Base-by-base conservation (phyloP, 53 echinoderm and acorn worm genomes). In the Arbacia lixula region DNA sequence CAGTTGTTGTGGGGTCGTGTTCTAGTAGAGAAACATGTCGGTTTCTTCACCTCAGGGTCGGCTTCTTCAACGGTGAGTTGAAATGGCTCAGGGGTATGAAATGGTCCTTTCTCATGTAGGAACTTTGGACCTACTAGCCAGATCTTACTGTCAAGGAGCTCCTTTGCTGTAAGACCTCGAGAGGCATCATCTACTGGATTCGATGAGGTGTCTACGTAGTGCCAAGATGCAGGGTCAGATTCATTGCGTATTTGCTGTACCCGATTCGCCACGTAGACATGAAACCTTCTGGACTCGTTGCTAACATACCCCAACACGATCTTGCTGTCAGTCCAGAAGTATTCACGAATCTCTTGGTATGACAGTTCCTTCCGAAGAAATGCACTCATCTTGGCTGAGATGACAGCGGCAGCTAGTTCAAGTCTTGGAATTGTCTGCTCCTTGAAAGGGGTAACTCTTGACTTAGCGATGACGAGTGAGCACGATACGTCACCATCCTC, bases 261-360 rank as follows among this genome's bases (percentile, higher is more conserved):
- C 1, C 83, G 80, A 36, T 90, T 91, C 0, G 87, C 87, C 16
- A 92, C 88, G 36, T 56, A 92, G 6, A 85, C 83, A 53, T 91
- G 92, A 34, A 88, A 88, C 42, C 85, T 34, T 33, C 65, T 85
- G 36, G 83, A 28, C 22, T 85, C 82, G 36, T 91, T 91, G 31
- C 40, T 25, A 19, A 91, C 62, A 56, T 91, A 91, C 3, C 88
- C 85, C 24, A 88, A 36, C 21, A 88, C 91, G 37, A 84, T 66
- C 36, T 73, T 83, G 36, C 87, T 87, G 63, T 91, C 87, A 19
- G 88, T 85, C 87, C 91, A 91, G 55, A 87, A 91, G 36, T 46
- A 90, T 34, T 90, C 85, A 14, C 52, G 50, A 6, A 85, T 73
- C 8, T 65, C 27, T 52, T 51, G 53, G 46, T 87, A 91, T 1